Conservation (phyloP, 2,888 invertebrate genomes). For the Hecatera dysodea region DNA sequence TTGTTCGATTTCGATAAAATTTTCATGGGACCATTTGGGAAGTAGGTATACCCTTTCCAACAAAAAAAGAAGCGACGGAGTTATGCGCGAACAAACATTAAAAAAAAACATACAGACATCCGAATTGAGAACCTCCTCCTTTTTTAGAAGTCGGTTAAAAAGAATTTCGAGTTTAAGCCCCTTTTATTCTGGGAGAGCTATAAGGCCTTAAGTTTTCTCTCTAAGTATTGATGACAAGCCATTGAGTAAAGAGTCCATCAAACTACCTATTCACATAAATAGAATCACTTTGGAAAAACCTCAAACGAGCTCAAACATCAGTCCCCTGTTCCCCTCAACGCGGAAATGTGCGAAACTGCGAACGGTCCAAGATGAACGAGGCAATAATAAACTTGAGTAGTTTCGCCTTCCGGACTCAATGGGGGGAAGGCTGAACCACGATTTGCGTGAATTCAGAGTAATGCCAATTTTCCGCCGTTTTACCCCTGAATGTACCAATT, state of each 20-base stretch:
- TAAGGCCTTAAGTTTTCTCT: too few species aligned
- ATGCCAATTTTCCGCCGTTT: constrained; percentile 56
- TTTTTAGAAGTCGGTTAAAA: too few species aligned
- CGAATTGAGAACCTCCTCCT: too few species aligned
- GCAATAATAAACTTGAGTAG: constrained; percentile 55
- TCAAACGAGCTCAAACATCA: constrained; percentile 22
- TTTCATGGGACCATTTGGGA: too few species aligned
- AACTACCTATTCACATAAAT: neutral
- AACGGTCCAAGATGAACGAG: constrained; percentile 36
- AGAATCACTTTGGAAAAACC: neutral
- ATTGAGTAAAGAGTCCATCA: neutral
- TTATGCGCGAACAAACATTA: too few species aligned
- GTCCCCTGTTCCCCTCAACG: neutral
- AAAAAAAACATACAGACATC: too few species aligned
- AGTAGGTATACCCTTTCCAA: too few species aligned
- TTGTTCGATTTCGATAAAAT: too few species aligned
- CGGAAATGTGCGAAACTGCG: constrained; percentile 26
- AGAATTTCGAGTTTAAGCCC: too few species aligned
- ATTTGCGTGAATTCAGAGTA: constrained; percentile 53
- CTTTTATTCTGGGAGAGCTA: too few species aligned
- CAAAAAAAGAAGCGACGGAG: too few species aligned
- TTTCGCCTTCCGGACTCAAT: constrained; percentile 43
- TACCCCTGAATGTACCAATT: constrained; percentile 45
- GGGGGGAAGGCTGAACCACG: constrained; percentile 14
- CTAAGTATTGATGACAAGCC: too few species aligned